phyloP scores from a whole-genome alignment of 2,888 invertebrate species.

The Athalia cordata region DNA sequence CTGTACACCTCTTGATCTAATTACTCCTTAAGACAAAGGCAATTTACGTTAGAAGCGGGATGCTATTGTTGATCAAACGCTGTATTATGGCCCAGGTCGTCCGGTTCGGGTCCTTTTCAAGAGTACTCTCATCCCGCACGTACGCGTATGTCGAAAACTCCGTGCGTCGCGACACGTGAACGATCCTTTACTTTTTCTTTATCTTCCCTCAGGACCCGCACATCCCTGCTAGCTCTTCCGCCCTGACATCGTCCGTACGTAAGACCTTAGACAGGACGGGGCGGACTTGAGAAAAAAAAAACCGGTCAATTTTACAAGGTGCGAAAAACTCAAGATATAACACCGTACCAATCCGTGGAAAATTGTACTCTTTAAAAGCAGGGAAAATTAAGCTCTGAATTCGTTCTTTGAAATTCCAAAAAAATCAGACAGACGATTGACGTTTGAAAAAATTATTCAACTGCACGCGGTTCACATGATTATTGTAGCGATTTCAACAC shows the following conservation, averaged over 20 bases:
- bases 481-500: too few relatives aligned
- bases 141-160: neutral
- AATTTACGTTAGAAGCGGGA: slow-evolving; percentile 43
- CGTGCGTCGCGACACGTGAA: slow-evolving; percentile 19
- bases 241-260: neutral
- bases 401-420: too few relatives aligned
- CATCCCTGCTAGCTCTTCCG: slow-evolving; percentile 3
- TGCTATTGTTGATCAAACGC: slow-evolving; percentile 44
- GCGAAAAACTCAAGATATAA: too few relatives aligned
- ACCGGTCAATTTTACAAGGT: too few relatives aligned
- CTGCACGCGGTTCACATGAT: too few relatives aligned
- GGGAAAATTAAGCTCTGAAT: too few relatives aligned
- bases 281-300: too few relatives aligned
- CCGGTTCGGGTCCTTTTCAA: slow-evolving; percentile 40
- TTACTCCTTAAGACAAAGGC: slow-evolving; percentile 36
- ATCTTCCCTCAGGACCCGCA: neutral
- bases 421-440: too few relatives aligned
- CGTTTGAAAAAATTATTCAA: too few relatives aligned
- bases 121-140: slow-evolving; percentile 38
- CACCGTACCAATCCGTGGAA: too few relatives aligned
- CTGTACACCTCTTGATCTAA: slow-evolving; percentile 29
- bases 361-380: too few relatives aligned
- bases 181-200: neutral
- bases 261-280: too few relatives aligned
- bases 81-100: slow-evolving; percentile 35